A percentile compares a stretch with the other conserved stretches of the same genome.
Evolutionary conservation across 2,888 invertebrate genomes (phyloP).

Genomic region (Morpho helenor): DNA sequence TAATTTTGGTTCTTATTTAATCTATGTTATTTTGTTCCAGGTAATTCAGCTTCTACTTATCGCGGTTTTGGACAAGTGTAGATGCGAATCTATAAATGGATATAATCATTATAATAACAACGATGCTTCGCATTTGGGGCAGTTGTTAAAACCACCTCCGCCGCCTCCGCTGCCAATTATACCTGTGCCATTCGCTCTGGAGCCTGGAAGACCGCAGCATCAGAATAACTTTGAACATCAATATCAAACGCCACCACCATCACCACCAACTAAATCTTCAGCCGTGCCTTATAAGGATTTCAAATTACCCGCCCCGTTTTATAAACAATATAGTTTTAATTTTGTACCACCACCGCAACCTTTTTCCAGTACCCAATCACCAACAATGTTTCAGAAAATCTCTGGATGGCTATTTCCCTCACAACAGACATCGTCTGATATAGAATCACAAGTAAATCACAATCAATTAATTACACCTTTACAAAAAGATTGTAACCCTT

Average conservation of each 20-base stretch:
- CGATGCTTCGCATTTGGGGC: constrained; percentile 54
- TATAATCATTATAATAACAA: constrained; percentile 42
- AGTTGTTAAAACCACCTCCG: constrained; percentile 66
- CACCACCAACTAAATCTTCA: constrained; percentile 38
- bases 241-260: constrained; percentile 48
- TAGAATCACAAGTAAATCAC: constrained; percentile 34
- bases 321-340: constrained; percentile 70
- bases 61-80: constrained; percentile 45
- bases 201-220: constrained; percentile 50
- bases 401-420: constrained; percentile 82
- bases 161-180: constrained; percentile 53
- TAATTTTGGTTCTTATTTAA: not conserved
- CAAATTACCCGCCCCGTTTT: constrained; percentile 68
- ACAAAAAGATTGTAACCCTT: constrained; percentile 84
- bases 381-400: constrained; percentile 79
- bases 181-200: constrained; percentile 64
- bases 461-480: constrained; percentile 47
- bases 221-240: constrained; percentile 54
- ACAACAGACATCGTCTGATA: constrained; percentile 50
- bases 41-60: constrained; percentile 53
- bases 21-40: constrained; percentile 44
- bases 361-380: constrained; percentile 60
- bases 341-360: constrained; percentile 69
- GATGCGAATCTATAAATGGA: constrained; percentile 46
- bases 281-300: constrained; percentile 44